Evolutionary conservation across 2,113 vertebrate genomes (phyloP).

Genomic region (Physeter macrocephalus): DNA sequence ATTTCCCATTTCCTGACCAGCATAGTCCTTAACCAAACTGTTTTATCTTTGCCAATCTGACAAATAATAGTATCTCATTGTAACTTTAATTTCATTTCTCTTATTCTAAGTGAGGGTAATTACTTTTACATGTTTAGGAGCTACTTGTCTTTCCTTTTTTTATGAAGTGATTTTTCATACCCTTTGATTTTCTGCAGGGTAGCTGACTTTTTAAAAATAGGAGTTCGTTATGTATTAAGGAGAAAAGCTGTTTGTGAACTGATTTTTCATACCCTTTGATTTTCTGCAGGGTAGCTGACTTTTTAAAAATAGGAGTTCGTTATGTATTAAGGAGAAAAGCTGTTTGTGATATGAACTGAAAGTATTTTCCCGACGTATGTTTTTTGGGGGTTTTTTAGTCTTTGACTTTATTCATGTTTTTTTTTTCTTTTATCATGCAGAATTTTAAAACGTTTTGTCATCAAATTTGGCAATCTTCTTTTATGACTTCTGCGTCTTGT

Average conservation of each 20-base stretch:
- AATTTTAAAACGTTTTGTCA: neutral
- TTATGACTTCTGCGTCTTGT: neutral
- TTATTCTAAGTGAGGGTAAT: neutral
- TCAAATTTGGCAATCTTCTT: neutral
- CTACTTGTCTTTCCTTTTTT: neutral
- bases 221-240: neutral
- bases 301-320: neutral
- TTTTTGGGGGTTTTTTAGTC: neutral
- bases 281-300: neutral
- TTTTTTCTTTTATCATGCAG: neutral
- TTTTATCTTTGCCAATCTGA: neutral
- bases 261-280: neutral
- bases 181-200: neutral
- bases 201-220: neutral
- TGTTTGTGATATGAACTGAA: neutral
- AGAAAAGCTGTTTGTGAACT: neutral
- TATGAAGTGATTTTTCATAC: neutral
- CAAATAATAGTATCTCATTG: neutral
- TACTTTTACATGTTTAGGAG: neutral
- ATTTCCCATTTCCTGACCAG: neutral
- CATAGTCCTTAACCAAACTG: neutral
- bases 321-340: neutral
- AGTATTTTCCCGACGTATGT: neutral
- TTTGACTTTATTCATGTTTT: neutral
- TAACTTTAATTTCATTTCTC: neutral